These are phyloP conservation scores for Lutjanus campechanus DNA, from an alignment of 2,797 vertebrate genomes.

Conservation along the genomic window DNA sequence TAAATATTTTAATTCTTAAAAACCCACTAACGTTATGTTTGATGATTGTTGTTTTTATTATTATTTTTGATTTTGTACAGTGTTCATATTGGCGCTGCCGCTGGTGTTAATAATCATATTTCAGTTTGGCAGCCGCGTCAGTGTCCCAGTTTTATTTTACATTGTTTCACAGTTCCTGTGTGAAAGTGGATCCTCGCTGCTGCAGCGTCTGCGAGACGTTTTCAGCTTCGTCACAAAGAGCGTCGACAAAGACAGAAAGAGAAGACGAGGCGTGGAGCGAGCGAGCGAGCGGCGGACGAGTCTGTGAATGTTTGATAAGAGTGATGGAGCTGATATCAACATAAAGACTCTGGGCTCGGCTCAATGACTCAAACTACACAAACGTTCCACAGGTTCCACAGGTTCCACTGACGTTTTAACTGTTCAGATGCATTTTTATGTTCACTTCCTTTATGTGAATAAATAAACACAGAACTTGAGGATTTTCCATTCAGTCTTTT, in stretches of 20 bases:
- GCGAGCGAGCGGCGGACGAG: conserved; percentile 8
- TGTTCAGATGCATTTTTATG: neutral
- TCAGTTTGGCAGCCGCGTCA: conserved; percentile 1
- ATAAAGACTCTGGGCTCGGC: neutral
- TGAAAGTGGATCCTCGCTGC: conserved; percentile 52
- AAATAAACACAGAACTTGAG: neutral
- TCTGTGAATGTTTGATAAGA: neutral
- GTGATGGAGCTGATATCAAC: conserved; percentile 29
- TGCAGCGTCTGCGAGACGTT: neutral
- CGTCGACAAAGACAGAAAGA: conserved; percentile 24
- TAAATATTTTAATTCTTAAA: neutral
- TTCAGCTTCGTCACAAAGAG: neutral
- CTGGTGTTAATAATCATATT: neutral
- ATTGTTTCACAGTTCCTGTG: neutral
- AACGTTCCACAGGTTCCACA: too few species aligned
- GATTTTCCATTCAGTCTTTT: neutral
- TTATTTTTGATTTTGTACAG: neutral
- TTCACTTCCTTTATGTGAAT: neutral
- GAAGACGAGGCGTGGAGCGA: conserved; percentile 5
- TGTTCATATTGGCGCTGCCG: neutral
- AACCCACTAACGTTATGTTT: neutral
- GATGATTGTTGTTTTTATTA: neutral
- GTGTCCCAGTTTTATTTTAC: conserved; percentile 16
- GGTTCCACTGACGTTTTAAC: too few species aligned
- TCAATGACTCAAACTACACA: too few species aligned